A percentile compares a stretch with the other conserved stretches of the same genome.
Conservation (phyloP, 2,888 invertebrate species). For the Stenchaetothrips biformis region DNA sequence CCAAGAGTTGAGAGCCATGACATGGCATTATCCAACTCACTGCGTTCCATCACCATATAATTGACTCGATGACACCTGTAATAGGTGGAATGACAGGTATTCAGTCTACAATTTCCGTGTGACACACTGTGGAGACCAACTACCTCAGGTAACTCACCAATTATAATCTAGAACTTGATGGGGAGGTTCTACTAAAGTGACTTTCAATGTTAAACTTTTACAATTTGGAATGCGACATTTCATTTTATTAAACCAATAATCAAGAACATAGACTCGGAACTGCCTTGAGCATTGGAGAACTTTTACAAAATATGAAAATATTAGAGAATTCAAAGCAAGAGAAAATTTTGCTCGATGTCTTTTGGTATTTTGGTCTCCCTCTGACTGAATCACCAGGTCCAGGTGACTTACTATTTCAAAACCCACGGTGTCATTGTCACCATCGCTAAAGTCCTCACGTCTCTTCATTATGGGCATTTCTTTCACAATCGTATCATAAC, state of each 20-base stretch:
- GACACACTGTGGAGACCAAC: not conserved
- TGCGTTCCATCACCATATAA: conserved; percentile 55
- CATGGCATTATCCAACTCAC: conserved; percentile 77
- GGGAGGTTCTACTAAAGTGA: not conserved
- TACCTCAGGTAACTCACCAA: not conserved
- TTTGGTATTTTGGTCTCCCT: not conserved
- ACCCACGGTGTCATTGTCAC: not conserved
- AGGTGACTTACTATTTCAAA: conserved; percentile 7
- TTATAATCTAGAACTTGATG: not conserved
- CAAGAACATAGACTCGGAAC: not conserved
- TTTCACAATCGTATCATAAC: not conserved
- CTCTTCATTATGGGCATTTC: not conserved
- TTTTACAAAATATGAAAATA: not conserved
- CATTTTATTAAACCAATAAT: not conserved
- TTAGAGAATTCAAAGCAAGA: not conserved
- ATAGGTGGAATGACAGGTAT: not conserved
- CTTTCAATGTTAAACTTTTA: not conserved
- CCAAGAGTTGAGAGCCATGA: conserved; percentile 95
- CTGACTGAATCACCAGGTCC: not conserved
- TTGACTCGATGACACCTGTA: conserved; percentile 50
- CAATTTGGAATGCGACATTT: not conserved
- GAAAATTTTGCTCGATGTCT: not conserved
- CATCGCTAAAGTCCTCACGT: not conserved
- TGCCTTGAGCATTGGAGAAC: not conserved
- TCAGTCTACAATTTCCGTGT: not conserved